phyloP scores from a whole-genome alignment of 2,113 vertebrate genomes.

The Prionailurus bengalensis region DNA sequence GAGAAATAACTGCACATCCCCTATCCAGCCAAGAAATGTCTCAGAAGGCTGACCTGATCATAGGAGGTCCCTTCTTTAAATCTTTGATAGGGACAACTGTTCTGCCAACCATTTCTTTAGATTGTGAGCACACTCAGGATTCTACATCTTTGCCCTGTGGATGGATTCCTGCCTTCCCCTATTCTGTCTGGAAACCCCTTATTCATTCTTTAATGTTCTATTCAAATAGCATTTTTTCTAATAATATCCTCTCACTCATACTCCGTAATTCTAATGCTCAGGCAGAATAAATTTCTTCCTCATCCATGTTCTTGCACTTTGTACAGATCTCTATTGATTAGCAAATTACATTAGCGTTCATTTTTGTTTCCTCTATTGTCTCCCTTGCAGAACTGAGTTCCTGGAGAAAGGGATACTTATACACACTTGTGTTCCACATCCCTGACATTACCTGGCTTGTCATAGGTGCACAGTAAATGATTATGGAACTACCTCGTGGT shows the following conservation, averaged over 20 bases:
- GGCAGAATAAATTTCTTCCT: conserved; percentile 14
- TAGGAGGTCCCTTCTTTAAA: not conserved
- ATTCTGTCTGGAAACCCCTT: not conserved
- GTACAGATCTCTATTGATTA: not conserved
- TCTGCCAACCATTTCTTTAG: not conserved
- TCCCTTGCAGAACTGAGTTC: not conserved
- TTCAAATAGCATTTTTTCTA: conserved; percentile 24
- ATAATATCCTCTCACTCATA: not conserved
- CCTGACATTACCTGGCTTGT: not conserved
- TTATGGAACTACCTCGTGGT: not conserved
- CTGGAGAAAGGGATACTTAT: not conserved
- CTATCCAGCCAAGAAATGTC: not conserved
- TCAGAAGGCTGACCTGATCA: not conserved
- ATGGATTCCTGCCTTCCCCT: not conserved
- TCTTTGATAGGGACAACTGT: not conserved
- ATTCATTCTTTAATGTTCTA: not conserved
- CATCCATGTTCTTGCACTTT: not conserved
- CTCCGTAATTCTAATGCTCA: not conserved
- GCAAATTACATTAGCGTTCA: not conserved
- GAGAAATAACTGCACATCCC: not conserved
- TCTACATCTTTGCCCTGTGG: not conserved
- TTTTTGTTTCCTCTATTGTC: not conserved
- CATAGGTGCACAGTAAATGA: not conserved
- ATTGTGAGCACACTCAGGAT: not conserved
- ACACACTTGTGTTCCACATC: not conserved